These are phyloP conservation scores for Eremobia ochroleuca DNA, from an alignment of 2,888 invertebrate genomes.

Conservation along the genomic window DNA sequence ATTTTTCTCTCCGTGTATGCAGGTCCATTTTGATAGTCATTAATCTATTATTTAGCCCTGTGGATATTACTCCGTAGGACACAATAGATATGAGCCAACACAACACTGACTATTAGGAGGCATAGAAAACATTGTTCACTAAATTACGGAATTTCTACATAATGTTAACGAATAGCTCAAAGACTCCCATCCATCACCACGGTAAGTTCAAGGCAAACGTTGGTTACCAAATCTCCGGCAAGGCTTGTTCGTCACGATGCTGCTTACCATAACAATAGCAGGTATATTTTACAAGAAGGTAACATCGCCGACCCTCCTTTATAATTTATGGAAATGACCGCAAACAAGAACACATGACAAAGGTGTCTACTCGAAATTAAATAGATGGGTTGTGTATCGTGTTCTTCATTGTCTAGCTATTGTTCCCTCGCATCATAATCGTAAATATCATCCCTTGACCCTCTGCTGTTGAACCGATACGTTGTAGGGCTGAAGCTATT, in stretches of 20 bases:
- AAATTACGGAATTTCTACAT: conserved; percentile 16
- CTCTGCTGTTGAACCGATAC: conserved; percentile 61
- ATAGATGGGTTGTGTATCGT: conserved; percentile 87
- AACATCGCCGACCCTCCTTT: conserved; percentile 80
- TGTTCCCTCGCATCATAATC: conserved; percentile 81
- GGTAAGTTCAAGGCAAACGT: conserved; percentile 56
- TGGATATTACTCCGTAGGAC: background rate
- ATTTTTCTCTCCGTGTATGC: no score
- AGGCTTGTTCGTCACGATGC: conserved; percentile 84
- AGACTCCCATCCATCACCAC: conserved; percentile 63
- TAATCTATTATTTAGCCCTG: background rate
- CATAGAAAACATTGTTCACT: conserved; percentile 11
- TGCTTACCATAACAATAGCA: conserved; percentile 89
- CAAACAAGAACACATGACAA: conserved; percentile 89
- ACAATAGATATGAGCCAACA: background rate
- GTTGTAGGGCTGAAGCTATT: conserved; percentile 69
- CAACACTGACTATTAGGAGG: background rate
- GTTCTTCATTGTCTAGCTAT: conserved; percentile 86
- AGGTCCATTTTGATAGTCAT: background rate
- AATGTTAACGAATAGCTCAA: conserved; percentile 43
- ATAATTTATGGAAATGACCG: conserved; percentile 90
- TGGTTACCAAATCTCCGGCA: conserved; percentile 83
- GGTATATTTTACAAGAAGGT: conserved; percentile 80
- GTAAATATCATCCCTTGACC: conserved; percentile 85
- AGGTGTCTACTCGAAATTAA: conserved; percentile 90